Evolutionary conservation across 2,113 vertebrate genomes (phyloP).

Genomic region (Dipodomys merriami): DNA sequence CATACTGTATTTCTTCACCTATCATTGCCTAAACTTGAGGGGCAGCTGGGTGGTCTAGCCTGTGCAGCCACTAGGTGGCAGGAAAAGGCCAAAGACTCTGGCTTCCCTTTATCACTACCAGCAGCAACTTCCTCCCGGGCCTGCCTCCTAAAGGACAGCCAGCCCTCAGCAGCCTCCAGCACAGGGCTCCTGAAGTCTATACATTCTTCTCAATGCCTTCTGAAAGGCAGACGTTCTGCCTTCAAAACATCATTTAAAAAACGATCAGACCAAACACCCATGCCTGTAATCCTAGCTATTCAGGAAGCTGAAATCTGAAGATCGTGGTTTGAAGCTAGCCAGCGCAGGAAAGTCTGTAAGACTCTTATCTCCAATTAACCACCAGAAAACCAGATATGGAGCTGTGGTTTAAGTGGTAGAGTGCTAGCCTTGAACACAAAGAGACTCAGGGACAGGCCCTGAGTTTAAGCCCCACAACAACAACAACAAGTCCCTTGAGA

Average conservation of each 20-base stretch:
- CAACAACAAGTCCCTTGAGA: background rate
- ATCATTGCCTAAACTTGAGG: background rate
- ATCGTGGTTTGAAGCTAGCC: no score
- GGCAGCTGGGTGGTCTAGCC: background rate
- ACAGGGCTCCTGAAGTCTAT: background rate
- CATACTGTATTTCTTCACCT: background rate
- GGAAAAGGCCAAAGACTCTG: background rate
- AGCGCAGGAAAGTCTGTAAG: no score
- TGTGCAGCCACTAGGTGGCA: conserved; percentile 76
- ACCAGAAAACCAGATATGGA: no score
- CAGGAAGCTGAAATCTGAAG: no score
- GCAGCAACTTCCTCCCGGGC: no score
- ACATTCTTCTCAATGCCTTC: background rate
- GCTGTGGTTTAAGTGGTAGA: no score
- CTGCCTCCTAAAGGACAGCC: background rate
- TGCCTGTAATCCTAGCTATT: no score
- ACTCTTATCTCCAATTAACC: no score
- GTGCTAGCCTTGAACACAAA: no score
- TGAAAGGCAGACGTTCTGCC: background rate
- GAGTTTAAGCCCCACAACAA: no score
- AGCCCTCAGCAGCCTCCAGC: background rate
- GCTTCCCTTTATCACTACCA: background rate
- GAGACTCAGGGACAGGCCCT: no score
- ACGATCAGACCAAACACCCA: no score
- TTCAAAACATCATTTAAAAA: background rate